Evolutionary conservation across 2,113 vertebrate genomes (phyloP).

Genomic region (Tachysurus fulvidraco): DNA sequence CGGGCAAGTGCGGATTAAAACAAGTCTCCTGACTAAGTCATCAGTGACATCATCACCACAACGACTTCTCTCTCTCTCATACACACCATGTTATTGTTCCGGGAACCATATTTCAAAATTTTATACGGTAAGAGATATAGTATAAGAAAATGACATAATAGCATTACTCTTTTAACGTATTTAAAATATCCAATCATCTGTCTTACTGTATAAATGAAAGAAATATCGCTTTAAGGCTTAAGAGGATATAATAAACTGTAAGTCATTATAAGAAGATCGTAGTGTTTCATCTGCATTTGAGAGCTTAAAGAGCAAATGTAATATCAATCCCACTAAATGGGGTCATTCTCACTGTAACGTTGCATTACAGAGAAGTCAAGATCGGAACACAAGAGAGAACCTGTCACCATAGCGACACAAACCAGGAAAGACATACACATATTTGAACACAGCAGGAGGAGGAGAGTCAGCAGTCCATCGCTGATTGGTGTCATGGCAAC

Average conservation of each 20-base stretch:
- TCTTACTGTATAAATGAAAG: conserved; percentile 4
- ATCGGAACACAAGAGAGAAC: conserved; percentile 32
- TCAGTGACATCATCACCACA: conserved; percentile 52
- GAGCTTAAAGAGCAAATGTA: conserved; percentile 15
- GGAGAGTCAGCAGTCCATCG: conserved; percentile 31
- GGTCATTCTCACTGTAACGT: conserved; percentile 15
- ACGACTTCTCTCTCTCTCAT: conserved; percentile 39
- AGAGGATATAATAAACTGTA: background rate
- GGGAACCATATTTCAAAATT: background rate
- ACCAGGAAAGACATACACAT: conserved; percentile 23
- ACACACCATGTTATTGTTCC: conserved; percentile 8
- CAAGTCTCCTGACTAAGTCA: conserved; percentile 50
- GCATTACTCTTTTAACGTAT: background rate
- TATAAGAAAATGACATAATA: background rate
- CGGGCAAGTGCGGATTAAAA: conserved; percentile 61
- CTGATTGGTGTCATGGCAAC: conserved; percentile 55
- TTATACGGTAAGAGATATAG: background rate
- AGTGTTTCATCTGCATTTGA: background rate
- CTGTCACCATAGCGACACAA: conserved; percentile 49
- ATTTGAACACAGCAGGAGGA: conserved; percentile 33
- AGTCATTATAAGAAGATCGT: background rate
- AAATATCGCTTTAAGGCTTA: background rate
- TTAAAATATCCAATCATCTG: background rate
- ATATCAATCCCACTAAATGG: conserved; percentile 19
- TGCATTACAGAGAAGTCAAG: conserved; percentile 43